Evolutionary conservation across 2,113 vertebrate genomes (phyloP).

Genomic region (Albula glossodonta): DNA sequence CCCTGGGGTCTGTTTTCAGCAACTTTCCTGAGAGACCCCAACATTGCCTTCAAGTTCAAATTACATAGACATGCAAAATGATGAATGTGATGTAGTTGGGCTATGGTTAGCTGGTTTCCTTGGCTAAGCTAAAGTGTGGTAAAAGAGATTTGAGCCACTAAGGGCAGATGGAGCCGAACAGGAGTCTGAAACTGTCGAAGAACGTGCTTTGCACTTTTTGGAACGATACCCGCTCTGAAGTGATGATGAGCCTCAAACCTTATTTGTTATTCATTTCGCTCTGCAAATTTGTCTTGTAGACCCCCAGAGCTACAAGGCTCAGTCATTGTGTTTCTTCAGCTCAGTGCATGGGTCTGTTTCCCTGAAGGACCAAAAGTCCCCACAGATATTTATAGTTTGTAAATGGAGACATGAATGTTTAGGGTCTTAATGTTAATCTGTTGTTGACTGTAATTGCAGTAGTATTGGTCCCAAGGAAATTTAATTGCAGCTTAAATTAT

Average conservation of each 20-base stretch:
- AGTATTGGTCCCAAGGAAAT: slow-evolving; percentile 38
- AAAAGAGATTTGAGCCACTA: not conserved
- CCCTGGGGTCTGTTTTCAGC: no score
- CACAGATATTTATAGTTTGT: slow-evolving; percentile 14
- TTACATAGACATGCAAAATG: not conserved
- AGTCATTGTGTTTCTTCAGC: slow-evolving; percentile 3
- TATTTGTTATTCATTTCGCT: not conserved
- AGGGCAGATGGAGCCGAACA: not conserved
- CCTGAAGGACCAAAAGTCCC: not conserved
- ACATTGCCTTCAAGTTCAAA: not conserved
- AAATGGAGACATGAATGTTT: slow-evolving; percentile 21
- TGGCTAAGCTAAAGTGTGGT: not conserved
- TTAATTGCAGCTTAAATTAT: slow-evolving; percentile 21
- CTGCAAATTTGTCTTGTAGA: not conserved
- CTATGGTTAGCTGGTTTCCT: not conserved
- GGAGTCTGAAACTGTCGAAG: not conserved
- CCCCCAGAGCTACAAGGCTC: not conserved
- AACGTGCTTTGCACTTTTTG: not conserved
- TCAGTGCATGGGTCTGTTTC: not conserved
- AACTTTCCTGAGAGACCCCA: not conserved
- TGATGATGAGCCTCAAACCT: not conserved
- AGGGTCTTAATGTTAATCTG: slow-evolving; percentile 30
- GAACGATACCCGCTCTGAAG: not conserved
- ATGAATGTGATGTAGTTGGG: not conserved
- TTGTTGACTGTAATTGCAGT: slow-evolving; percentile 45